Conservation (phyloP, 2,888 invertebrate species). For the Sphecodes monilicornis region DNA sequence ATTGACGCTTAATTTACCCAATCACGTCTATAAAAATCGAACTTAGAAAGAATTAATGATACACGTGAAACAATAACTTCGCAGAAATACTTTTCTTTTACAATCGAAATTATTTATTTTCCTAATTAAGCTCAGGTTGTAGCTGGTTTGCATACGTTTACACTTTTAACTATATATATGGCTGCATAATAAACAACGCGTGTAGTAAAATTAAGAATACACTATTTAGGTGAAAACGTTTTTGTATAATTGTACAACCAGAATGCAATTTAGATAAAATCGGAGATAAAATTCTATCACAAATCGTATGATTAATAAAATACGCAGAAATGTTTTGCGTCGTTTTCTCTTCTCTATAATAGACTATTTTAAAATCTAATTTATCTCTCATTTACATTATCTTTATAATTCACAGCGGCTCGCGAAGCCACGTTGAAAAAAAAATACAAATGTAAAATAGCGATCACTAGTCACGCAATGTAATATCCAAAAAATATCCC, state of each 20-base stretch:
- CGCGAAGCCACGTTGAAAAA: slow-evolving; percentile 11
- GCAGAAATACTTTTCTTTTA: slow-evolving; percentile 3
- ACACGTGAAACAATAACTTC: slow-evolving; percentile 17
- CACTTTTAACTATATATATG: background rate
- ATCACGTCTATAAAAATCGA: slow-evolving; percentile 41
- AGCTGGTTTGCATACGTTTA: slow-evolving; percentile 2
- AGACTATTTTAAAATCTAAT: slow-evolving; percentile 6
- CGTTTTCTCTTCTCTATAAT: slow-evolving; percentile 6
- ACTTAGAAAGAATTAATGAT: slow-evolving; percentile 37
- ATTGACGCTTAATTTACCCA: slow-evolving; percentile 11
- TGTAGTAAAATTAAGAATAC: slow-evolving; percentile 2
- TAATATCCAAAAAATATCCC: slow-evolving; percentile 17
- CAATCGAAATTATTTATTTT: slow-evolving; percentile 11
- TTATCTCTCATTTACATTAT: background rate
- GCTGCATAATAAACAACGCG: background rate
- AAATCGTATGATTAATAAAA: background rate
- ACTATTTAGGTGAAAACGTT: slow-evolving; percentile 21
- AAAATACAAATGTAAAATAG: slow-evolving; percentile 32
- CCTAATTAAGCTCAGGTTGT: slow-evolving; percentile 10
- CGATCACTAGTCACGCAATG: slow-evolving; percentile 16
- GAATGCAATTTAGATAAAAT: slow-evolving; percentile 15
- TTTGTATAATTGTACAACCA: slow-evolving; percentile 19
- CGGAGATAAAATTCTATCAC: slow-evolving; percentile 8
- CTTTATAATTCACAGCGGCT: slow-evolving; percentile 14
- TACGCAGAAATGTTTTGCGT: background rate